Conservation (phyloP, 1,140 invertebrate species). For the Zaprionus taronus region DNA sequence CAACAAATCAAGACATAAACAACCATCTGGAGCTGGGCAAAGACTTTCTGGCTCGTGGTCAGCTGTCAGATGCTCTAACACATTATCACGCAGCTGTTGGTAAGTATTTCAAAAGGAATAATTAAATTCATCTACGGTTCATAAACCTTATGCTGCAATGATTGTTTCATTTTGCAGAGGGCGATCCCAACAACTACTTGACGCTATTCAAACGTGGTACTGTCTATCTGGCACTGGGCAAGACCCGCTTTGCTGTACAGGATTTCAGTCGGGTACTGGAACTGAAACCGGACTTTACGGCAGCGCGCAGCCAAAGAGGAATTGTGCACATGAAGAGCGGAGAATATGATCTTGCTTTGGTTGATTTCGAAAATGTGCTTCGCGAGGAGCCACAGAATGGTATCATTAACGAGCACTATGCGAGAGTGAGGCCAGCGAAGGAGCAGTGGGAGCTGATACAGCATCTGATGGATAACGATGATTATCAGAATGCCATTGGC, state of each 20-base stretch:
- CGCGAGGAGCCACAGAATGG: conserved; percentile 90
- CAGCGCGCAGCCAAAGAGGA: conserved; percentile 94
- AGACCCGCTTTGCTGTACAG: conserved; percentile 96
- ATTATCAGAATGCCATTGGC: conserved; percentile 90
- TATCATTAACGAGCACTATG: conserved; percentile 89
- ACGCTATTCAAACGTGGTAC: conserved; percentile 98
- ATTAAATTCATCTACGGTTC: not conserved
- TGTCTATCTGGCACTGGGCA: conserved; percentile 97
- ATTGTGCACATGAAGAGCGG: conserved; percentile 96
- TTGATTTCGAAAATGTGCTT: conserved; percentile 91
- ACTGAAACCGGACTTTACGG: conserved; percentile 96
- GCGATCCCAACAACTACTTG: conserved; percentile 97
- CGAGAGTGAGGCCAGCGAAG: conserved; percentile 87
- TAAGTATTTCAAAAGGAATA: conserved; percentile 85
- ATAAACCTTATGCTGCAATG: not conserved
- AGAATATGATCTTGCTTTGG: conserved; percentile 91
- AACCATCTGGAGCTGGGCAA: conserved; percentile 97
- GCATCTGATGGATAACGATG: conserved; percentile 87
- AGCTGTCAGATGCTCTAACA: conserved; percentile 97
- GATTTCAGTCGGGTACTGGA: conserved; percentile 97
- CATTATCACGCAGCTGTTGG: conserved; percentile 99
- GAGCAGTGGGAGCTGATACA: conserved; percentile 89
- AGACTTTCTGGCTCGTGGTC: conserved; percentile 94
- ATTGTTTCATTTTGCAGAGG: conserved; percentile 88
- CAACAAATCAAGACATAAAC: conserved; percentile 92